A percentile compares a stretch with the other conserved stretches of the same genome.
These are phyloP conservation scores for Nemurella pictetii DNA, from an alignment of 2,888 invertebrate species.

Conservation along the genomic window DNA sequence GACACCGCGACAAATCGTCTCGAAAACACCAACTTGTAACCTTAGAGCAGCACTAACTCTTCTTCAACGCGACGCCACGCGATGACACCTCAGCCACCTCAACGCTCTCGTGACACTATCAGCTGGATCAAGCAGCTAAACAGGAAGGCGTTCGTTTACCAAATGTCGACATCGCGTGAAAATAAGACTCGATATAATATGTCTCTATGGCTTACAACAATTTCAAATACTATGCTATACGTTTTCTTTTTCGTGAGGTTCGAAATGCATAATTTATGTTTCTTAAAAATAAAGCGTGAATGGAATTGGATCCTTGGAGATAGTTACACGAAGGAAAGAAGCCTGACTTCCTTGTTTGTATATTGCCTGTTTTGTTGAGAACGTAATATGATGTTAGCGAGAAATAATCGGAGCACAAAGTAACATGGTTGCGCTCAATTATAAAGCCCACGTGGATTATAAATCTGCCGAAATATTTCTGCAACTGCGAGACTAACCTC, in stretches of 20 bases:
- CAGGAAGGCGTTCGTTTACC: neutral
- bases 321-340: neutral
- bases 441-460: neutral
- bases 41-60: neutral
- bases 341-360: neutral
- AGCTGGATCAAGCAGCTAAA: neutral
- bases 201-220: neutral
- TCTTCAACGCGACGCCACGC: neutral
- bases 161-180: neutral
- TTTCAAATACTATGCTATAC: neutral
- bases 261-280: neutral
- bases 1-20: neutral
- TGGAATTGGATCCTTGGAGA: neutral
- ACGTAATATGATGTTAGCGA: neutral
- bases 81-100: too few relatives aligned
- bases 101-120: too few relatives aligned
- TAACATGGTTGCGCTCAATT: neutral
- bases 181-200: neutral
- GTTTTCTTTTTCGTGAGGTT: neutral
- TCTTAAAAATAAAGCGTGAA: neutral
- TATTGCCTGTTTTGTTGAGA: neutral
- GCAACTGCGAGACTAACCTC: neutral
- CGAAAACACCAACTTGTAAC: neutral
- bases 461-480: neutral
- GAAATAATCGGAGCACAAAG: neutral